Evolutionary conservation across 2,797 vertebrate genomes (phyloP).

Genomic region (Aeoliscus strigatus): DNA sequence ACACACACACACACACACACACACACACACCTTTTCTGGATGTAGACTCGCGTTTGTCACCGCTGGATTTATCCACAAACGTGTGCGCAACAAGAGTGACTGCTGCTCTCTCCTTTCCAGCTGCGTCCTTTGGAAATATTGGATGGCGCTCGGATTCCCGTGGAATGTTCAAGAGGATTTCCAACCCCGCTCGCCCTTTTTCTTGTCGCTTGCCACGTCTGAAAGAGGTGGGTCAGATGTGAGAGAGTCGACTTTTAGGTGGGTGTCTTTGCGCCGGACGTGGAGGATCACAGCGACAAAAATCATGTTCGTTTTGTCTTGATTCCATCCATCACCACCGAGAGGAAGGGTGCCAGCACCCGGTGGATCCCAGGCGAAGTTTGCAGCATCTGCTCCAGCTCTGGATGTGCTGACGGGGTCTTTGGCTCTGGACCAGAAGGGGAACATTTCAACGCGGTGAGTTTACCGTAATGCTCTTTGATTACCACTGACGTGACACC

Average conservation of each 20-base stretch:
- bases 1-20: no score
- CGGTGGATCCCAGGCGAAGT: constrained; percentile 62
- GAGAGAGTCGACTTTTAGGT: constrained; percentile 63
- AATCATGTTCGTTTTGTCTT: constrained; percentile 45
- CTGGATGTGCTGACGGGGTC: constrained; percentile 36
- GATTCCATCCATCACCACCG: constrained; percentile 26
- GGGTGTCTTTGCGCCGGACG: constrained; percentile 56
- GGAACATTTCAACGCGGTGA: constrained; percentile 70
- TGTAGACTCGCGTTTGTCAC: constrained; percentile 12
- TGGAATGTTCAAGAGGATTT: constrained; percentile 51
- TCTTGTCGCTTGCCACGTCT: background rate
- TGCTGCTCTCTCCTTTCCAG: constrained; percentile 48
- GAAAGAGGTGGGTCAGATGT: constrained; percentile 47
- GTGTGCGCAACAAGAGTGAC: constrained; percentile 51
- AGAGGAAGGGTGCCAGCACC: constrained; percentile 53
- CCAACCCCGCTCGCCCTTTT: constrained; percentile 4
- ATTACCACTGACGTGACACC: constrained; percentile 4
- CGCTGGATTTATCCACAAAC: constrained; percentile 55
- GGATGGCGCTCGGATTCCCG: constrained; percentile 64
- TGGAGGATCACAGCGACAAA: constrained; percentile 33
- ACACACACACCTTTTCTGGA: constrained; percentile 43
- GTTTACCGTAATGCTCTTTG: constrained; percentile 44
- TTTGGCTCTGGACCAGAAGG: constrained; percentile 59
- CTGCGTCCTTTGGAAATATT: constrained; percentile 70
- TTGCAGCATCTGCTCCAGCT: constrained; percentile 41